A percentile compares a stretch with the other conserved stretches of the same genome.
These are phyloP conservation scores for Pseudopleuronectes americanus DNA, from an alignment of 2,797 vertebrate genomes.

Conservation along the genomic window DNA sequence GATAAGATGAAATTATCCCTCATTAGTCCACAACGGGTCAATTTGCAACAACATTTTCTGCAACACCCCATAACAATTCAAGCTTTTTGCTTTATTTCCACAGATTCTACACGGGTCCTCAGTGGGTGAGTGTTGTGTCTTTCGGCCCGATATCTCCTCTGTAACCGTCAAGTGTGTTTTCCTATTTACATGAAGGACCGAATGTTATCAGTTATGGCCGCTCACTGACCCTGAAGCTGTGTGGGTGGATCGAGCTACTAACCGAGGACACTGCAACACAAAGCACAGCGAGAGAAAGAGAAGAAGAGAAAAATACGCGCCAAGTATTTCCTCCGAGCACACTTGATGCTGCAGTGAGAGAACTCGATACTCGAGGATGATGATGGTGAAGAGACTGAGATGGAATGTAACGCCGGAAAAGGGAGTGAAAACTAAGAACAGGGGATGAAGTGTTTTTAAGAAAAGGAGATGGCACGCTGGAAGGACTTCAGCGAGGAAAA, in stretches of 20 bases:
- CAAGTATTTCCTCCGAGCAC: constrained; percentile 18
- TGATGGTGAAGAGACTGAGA: background rate
- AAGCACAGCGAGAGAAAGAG: constrained; percentile 9
- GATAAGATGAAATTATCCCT: no score
- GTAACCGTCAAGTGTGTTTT: background rate
- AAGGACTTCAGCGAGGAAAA: constrained; percentile 37
- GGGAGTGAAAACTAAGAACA: background rate
- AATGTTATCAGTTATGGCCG: constrained; percentile 13
- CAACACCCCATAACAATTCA: background rate
- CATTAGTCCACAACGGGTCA: no score
- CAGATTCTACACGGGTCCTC: background rate
- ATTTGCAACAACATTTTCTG: no score
- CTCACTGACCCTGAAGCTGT: constrained; percentile 14
- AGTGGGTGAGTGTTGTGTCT: background rate
- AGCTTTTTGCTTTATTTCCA: background rate
- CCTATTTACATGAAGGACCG: constrained; percentile 4
- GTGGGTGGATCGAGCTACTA: constrained; percentile 32
- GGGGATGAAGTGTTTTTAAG: constrained; percentile 5
- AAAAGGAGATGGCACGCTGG: constrained; percentile 10
- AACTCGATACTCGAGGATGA: background rate
- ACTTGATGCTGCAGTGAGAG: constrained; percentile 12
- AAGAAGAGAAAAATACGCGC: constrained; percentile 17
- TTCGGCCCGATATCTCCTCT: background rate
- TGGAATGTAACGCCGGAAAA: constrained; percentile 8
- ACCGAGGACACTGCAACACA: constrained; percentile 33